phyloP scores from a whole-genome alignment of 2,797 vertebrate species.

The Calcarius lapponicus region DNA sequence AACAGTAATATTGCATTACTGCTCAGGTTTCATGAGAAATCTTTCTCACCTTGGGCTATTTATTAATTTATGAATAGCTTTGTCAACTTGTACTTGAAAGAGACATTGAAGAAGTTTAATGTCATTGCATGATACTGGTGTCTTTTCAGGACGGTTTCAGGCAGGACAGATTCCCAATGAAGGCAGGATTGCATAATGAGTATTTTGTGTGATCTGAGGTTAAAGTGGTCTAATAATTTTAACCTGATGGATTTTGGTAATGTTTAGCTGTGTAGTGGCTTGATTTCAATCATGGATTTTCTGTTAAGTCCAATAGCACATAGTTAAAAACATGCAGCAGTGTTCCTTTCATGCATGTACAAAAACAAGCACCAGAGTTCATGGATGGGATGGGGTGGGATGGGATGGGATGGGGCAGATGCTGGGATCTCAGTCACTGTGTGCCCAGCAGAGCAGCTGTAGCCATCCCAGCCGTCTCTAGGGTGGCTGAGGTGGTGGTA shows the following conservation, averaged over 20 bases:
- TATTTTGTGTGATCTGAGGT: background rate
- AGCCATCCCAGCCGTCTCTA: accelerated
- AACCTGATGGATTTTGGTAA: background rate
- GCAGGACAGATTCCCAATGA: background rate
- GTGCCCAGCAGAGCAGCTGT: background rate
- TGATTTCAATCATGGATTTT: background rate
- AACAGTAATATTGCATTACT: background rate
- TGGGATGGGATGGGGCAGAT: background rate
- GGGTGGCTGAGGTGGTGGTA: background rate
- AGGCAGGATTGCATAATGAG: background rate
- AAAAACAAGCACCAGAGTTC: accelerated
- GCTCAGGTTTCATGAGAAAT: background rate
- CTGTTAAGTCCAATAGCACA: background rate
- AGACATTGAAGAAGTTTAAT: background rate
- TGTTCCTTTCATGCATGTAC: accelerated
- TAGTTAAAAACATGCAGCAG: background rate
- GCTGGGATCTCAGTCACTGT: background rate
- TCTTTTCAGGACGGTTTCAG: background rate
- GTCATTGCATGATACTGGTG: background rate
- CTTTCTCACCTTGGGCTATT: slow-evolving; percentile 1
- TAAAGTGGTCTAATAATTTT: background rate
- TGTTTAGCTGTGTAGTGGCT: background rate
- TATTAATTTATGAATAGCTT: background rate
- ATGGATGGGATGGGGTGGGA: background rate
- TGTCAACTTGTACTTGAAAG: background rate